These are phyloP conservation scores for Erythrocercus mccallii DNA, from an alignment of 2,113 vertebrate genomes.

Conservation along the genomic window DNA sequence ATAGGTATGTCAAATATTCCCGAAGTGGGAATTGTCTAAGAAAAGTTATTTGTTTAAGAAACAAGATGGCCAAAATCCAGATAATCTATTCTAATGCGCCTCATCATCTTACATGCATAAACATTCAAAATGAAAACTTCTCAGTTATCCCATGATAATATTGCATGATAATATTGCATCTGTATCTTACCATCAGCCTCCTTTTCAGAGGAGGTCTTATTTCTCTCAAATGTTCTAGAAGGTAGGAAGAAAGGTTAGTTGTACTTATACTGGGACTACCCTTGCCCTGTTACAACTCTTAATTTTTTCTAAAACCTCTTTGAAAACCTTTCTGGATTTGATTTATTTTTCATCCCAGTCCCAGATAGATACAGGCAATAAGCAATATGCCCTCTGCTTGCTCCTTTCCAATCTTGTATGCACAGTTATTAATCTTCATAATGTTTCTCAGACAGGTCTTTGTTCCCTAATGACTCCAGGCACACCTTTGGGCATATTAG, in stretches of 20 bases:
- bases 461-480: slow-evolving; percentile 59
- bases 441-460: slow-evolving; percentile 59
- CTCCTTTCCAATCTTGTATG: slow-evolving; percentile 57
- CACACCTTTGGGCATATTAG: slow-evolving; percentile 53
- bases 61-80: not conserved
- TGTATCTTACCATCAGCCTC: not conserved
- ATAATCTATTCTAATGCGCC: not conserved
- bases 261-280: not conserved
- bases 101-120: not conserved
- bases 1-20: not conserved
- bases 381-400: slow-evolving; percentile 57
- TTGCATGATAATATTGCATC: not conserved
- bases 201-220: not conserved
- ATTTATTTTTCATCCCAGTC: slow-evolving; percentile 48
- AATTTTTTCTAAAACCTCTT: slow-evolving; percentile 19
- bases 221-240: not conserved
- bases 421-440: slow-evolving; percentile 68
- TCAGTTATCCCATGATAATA: not conserved
- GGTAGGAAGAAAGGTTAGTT: not conserved
- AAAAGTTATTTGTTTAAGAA: not conserved
- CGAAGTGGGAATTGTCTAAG: not conserved
- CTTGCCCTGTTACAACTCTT: not conserved
- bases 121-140: not conserved
- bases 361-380: slow-evolving; percentile 56
- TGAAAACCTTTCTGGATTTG: slow-evolving; percentile 34